Evolutionary conservation across 2,113 vertebrate species (phyloP).

Genomic region (Emydocephalus ijimae): DNA sequence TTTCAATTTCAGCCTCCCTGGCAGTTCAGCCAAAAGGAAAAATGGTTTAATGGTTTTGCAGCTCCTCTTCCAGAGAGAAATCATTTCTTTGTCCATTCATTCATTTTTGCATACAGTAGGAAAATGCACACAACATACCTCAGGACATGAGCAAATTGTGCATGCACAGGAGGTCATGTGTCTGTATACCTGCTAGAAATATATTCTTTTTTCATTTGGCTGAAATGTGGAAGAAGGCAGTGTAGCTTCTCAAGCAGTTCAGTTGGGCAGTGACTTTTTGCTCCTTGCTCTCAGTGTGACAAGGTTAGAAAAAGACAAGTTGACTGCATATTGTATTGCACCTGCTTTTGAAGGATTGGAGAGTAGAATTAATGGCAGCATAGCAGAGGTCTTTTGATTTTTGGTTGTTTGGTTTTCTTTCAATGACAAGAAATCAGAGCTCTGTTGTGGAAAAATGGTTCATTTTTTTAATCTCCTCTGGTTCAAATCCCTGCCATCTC

Average conservation of each 20-base stretch:
- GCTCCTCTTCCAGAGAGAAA: neutral
- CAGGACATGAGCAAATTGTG: neutral
- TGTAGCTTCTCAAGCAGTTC: neutral
- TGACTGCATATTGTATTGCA: neutral
- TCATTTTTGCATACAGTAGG: neutral
- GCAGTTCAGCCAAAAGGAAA: neutral
- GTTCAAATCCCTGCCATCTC: neutral
- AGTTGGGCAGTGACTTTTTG: neutral
- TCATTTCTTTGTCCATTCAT: neutral
- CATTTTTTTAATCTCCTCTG: neutral
- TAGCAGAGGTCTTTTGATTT: neutral
- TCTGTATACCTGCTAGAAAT: neutral
- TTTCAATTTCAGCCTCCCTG: neutral
- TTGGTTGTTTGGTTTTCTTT: neutral
- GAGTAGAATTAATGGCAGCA: neutral
- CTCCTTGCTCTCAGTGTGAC: neutral
- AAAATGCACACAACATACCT: neutral
- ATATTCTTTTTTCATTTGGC: neutral
- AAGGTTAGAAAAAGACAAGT: neutral
- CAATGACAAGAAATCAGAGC: neutral
- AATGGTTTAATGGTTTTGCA: neutral
- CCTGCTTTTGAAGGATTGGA: neutral
- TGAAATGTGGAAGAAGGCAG: neutral
- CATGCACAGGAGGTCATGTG: accelerated
- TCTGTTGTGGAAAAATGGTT: neutral